These are phyloP conservation scores for Mycteria americana DNA, from an alignment of 2,797 vertebrate species.

Conservation along the genomic window DNA sequence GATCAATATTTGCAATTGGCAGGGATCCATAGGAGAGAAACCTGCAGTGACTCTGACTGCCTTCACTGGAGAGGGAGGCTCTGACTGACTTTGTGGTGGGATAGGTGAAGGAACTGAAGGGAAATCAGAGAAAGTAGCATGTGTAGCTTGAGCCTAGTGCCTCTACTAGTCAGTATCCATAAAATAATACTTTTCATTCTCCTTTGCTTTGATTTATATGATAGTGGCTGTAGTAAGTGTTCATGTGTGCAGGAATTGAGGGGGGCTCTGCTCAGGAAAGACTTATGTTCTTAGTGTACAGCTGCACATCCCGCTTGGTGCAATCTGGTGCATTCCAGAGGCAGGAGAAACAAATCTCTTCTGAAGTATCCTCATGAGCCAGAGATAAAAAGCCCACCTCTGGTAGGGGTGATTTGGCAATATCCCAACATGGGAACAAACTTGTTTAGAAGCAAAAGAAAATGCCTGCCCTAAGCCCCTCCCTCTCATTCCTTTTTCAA, in stretches of 20 bases:
- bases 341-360: not conserved
- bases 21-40: conserved; percentile 9
- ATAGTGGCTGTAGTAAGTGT: not conserved
- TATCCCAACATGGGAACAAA: not conserved
- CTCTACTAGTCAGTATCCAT: not conserved
- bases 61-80: not conserved
- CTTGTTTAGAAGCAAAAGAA: conserved; percentile 33
- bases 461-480: conserved; percentile 20
- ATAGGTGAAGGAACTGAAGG: not conserved
- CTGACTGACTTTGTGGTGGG: not conserved
- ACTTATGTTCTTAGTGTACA: not conserved
- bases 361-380: not conserved
- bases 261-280: not conserved
- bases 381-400: not conserved
- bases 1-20: conserved; percentile 43
- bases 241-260: not conserved
- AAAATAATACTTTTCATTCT: not conserved
- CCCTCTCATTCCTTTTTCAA: conserved; percentile 29
- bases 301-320: conserved; percentile 6
- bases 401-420: not conserved
- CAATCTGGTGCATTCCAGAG: conserved; percentile 51
- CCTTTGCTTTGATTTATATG: not conserved
- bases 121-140: not conserved
- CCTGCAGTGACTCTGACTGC: conserved; percentile 22
- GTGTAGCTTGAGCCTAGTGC: not conserved